Evolutionary conservation across 2,888 invertebrate species (phyloP), one percentile per base, ranked within the genome.

Genomic region (Heliconius cydno): DNA sequence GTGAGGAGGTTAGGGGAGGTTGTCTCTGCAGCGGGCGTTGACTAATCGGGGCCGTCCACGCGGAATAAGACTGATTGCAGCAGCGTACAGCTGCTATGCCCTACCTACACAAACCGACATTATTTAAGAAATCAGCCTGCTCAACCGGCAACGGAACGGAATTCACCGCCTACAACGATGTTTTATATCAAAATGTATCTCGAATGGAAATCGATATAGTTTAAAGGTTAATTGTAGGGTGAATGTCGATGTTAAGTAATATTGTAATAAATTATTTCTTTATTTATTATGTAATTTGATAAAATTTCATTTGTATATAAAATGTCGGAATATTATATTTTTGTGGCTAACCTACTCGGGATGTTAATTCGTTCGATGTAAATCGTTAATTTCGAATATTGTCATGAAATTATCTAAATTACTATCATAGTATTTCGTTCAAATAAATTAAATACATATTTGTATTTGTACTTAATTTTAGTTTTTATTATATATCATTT

Each of bases 1-100:
- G 86, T 86, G 85, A 90, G 91, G 90, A 90, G 92, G 91, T 87
- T 84, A 91, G 85, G 90, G 89, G 89, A 88, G 90, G 90, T 91
- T 94, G 94, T 94, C 94, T 94, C 95, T 95, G 94, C 92, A 91
- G 89, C 90, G 88, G 94, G 94, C 94, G 93, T 94, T 94, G 94
- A 94, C 94, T 94, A 94, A 94, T 94, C 91, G 94, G 86, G 90
- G 90, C 92, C 94, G 95, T 94, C 95, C 93, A 93, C 94, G 92
- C 91, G 94, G 94, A 95, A 94, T 93, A 94, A 95, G 94, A 95
- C 92, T 93, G 94, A 95, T 95, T 92, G 93, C 93, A 88, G 86
- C 87, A 88, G 89, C 89, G 91, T 92, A 92, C 91, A 93, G 92
- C 92, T 92, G 93, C 93, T 92, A 92, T 93, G 91, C 91, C 91